Conservation (phyloP, 2,113 vertebrate genomes). For the Erpornis zantholeuca region DNA sequence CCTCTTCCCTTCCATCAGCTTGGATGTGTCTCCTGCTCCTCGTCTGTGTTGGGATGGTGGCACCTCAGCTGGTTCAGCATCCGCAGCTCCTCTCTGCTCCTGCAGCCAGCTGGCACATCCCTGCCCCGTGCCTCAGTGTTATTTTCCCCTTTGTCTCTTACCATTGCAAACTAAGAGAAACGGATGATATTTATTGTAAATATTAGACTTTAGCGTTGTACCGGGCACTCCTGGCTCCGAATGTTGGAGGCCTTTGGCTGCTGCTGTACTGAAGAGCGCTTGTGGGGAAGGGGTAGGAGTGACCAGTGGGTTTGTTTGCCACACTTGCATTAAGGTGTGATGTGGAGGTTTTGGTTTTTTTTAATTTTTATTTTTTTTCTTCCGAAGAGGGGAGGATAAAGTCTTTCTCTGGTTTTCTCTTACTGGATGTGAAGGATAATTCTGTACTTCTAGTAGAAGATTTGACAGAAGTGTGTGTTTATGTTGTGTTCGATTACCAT, state of each 20-base stretch:
- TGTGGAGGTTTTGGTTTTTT: neutral
- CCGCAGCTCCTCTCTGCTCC: neutral
- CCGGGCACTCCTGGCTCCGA: conserved; percentile 23
- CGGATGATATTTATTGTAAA: conserved; percentile 72
- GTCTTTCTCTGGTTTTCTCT: conserved; percentile 67
- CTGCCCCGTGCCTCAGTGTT: conserved; percentile 4
- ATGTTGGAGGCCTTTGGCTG: conserved; percentile 46
- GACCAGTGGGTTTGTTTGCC: conserved; percentile 34
- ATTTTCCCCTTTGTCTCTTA: conserved; percentile 28
- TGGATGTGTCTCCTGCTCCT: neutral
- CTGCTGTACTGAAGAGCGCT: conserved; percentile 25
- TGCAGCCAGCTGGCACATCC: neutral
- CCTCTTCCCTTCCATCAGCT: neutral
- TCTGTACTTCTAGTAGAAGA: conserved; percentile 68
- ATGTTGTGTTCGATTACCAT: conserved; percentile 46
- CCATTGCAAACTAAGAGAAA: conserved; percentile 48
- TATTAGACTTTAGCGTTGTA: conserved; percentile 53
- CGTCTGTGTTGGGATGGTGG: rapidly evolving
- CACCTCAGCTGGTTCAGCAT: neutral
- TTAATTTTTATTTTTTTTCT: neutral
- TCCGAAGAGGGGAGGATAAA: conserved; percentile 34
- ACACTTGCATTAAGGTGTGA: conserved; percentile 60
- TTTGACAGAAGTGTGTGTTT: conserved; percentile 67
- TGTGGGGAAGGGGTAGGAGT: conserved; percentile 29
- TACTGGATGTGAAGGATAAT: conserved; percentile 68